phyloP scores from a whole-genome alignment of 1,140 invertebrate species.

The Polypedilum pembai region DNA sequence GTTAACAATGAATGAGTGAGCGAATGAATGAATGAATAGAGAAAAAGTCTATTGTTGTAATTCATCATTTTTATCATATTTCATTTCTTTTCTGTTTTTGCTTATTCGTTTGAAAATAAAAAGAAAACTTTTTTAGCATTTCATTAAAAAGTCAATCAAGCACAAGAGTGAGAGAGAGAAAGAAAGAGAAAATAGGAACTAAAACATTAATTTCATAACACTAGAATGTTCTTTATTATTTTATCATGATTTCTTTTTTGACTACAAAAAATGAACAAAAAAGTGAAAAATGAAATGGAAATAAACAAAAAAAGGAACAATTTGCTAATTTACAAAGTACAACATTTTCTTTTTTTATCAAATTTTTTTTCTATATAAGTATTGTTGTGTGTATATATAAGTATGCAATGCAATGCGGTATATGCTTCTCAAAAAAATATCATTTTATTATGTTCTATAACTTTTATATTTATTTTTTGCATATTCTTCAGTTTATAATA shows the following conservation, averaged over 20 bases:
- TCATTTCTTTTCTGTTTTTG: too few relatives aligned
- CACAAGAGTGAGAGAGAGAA: too few relatives aligned
- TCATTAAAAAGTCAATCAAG: too few relatives aligned
- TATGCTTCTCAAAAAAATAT: slow-evolving; percentile 19
- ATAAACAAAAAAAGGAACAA: neutral
- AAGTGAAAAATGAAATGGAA: neutral
- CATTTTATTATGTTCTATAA: slow-evolving; percentile 10
- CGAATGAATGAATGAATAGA: too few relatives aligned
- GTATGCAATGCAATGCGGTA: slow-evolving; percentile 16
- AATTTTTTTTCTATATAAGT: neutral
- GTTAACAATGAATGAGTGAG: too few relatives aligned
- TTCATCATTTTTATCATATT: too few relatives aligned
- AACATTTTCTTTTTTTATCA: neutral
- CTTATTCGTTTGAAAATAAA: too few relatives aligned
- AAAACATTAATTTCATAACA: too few relatives aligned
- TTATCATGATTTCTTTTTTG: neutral
- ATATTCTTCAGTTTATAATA: too few relatives aligned
- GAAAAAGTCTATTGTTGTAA: too few relatives aligned
- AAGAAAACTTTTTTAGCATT: too few relatives aligned
- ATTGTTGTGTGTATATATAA: neutral
- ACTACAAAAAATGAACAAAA: neutral
- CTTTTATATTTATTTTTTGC: neutral
- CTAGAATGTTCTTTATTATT: neutral
- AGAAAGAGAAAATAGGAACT: too few relatives aligned
- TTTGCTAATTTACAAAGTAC: neutral